phyloP scores from a whole-genome alignment of 2,888 invertebrate species.

The Mimumesa dahlbomi region DNA sequence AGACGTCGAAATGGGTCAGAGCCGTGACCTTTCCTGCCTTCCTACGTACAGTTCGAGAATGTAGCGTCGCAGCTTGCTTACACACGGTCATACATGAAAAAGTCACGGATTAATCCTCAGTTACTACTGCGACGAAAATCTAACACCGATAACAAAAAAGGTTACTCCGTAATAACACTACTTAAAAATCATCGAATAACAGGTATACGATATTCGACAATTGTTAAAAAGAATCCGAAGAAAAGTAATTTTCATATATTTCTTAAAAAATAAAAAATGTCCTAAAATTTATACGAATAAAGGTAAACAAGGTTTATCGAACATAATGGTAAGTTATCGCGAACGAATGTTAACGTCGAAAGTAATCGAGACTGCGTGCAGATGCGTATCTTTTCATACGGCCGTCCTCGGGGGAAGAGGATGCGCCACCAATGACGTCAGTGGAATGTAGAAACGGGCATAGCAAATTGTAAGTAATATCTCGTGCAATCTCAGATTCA shows the following conservation, averaged over 20 bases:
- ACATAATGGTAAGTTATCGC: too few relatives aligned
- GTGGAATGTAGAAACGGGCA: slow-evolving; percentile 63
- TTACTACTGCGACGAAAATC: background rate
- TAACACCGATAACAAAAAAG: background rate
- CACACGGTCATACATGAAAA: slow-evolving; percentile 22
- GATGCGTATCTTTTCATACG: slow-evolving; percentile 36
- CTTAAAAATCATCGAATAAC: too few relatives aligned
- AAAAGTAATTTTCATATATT: too few relatives aligned
- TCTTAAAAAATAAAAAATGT: too few relatives aligned
- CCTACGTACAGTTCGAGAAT: slow-evolving; percentile 45
- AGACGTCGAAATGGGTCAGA: slow-evolving; percentile 76
- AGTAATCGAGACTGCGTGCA: slow-evolving; percentile 33
- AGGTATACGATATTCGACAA: too few relatives aligned
- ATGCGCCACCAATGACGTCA: slow-evolving; percentile 60
- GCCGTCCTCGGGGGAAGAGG: slow-evolving; percentile 41
- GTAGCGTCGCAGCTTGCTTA: slow-evolving; percentile 1
- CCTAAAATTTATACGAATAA: too few relatives aligned
- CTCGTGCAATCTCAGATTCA: slow-evolving; percentile 54
- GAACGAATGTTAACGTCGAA: slow-evolving; percentile 17
- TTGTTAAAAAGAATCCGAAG: too few relatives aligned
- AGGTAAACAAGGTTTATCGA: too few relatives aligned
- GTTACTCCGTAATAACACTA: too few relatives aligned
- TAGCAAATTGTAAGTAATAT: slow-evolving; percentile 62
- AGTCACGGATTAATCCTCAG: background rate
- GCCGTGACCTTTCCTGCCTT: slow-evolving; percentile 76